phyloP scores from a whole-genome alignment of 2,888 invertebrate genomes.

The Sesamia inferens region DNA sequence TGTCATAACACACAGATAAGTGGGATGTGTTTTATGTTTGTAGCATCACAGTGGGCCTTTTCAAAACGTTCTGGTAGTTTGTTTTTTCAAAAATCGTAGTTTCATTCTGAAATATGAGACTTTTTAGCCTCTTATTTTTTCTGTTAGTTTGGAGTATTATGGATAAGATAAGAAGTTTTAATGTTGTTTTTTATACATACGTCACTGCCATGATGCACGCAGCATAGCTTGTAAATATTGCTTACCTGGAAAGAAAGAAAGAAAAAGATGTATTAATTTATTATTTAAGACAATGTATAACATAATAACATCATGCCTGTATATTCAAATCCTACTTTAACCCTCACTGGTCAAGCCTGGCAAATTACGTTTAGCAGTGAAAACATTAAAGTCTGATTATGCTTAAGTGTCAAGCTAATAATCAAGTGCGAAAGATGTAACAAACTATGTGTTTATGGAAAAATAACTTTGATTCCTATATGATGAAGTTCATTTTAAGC shows the following conservation, averaged over 20 bases:
- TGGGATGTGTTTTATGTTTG: neutral
- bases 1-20: neutral
- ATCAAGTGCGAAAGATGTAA: too few species aligned
- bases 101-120: too few species aligned
- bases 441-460: too few species aligned
- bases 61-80: too few species aligned
- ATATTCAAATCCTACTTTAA: neutral
- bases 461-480: too few species aligned
- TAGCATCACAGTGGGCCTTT: too few species aligned
- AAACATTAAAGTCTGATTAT: neutral
- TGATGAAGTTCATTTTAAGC: too few species aligned
- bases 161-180: too few species aligned
- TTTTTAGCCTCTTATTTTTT: too few species aligned
- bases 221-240: neutral
- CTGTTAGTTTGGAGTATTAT: too few species aligned
- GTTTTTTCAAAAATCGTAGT: too few species aligned
- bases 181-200: neutral
- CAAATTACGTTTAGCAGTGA: neutral
- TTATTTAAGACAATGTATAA: neutral
- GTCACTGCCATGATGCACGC: neutral
- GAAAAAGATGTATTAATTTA: neutral
- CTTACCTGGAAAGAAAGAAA: constrained; percentile 51
- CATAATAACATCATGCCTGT: neutral
- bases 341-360: neutral
- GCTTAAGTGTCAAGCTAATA: neutral